phyloP scores from a whole-genome alignment of 2,797 vertebrate species.

The Galago senegalensis region DNA sequence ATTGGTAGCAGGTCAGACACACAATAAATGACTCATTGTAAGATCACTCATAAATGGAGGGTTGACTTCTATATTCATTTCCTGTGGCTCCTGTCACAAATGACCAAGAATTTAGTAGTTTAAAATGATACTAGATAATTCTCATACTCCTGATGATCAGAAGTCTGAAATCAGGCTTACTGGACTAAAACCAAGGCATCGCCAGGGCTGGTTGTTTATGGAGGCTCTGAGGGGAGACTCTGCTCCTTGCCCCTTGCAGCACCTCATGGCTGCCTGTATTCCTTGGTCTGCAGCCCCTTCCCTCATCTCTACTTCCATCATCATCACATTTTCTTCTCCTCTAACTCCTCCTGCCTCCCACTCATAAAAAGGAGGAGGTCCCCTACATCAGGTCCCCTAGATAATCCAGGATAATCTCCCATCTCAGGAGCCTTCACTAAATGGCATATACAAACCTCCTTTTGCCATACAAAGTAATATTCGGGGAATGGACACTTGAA shows the following conservation, averaged over 20 bases:
- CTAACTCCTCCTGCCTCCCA: neutral
- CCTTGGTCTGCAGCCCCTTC: neutral
- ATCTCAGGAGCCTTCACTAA: neutral
- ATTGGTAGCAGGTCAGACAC: neutral
- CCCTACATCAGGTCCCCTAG: too few relatives aligned
- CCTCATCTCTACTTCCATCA: neutral
- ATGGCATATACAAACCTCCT: neutral
- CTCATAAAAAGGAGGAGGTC: neutral
- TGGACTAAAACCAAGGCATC: neutral
- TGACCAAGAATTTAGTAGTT: neutral
- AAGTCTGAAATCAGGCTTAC: neutral
- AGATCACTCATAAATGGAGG: conserved; percentile 33
- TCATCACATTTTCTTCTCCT: neutral
- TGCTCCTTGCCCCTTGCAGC: neutral
- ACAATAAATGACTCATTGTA: neutral
- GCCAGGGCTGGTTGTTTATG: neutral
- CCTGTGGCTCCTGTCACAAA: neutral
- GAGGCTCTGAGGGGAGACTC: neutral
- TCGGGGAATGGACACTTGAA: neutral
- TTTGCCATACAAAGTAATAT: neutral
- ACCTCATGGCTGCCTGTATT: neutral
- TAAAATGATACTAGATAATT: neutral
- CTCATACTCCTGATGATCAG: neutral
- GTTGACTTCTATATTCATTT: neutral
- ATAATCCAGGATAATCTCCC: neutral